These are phyloP conservation scores for Tanypteryx hageni DNA, from an alignment of 2,888 invertebrate genomes.

Conservation along the genomic window DNA sequence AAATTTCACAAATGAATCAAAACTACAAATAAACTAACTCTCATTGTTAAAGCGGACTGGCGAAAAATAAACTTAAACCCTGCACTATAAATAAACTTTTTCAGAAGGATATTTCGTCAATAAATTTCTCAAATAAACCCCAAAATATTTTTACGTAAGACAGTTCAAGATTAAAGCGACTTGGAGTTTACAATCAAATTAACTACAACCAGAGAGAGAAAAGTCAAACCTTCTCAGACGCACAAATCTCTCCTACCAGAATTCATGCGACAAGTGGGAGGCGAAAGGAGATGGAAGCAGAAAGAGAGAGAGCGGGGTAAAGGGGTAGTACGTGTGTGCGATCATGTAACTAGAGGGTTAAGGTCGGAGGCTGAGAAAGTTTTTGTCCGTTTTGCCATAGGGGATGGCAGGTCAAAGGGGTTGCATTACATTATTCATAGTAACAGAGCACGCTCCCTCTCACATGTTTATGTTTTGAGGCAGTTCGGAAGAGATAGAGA, in stretches of 20 bases:
- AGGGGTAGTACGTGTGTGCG: background rate
- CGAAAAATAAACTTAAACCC: too few species aligned
- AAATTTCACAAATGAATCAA: too few species aligned
- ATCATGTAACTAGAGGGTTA: background rate
- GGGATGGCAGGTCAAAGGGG: slow-evolving; percentile 38
- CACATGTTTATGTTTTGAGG: slow-evolving; percentile 20
- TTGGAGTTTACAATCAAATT: background rate
- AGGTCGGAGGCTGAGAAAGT: slow-evolving; percentile 22
- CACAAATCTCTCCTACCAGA: background rate
- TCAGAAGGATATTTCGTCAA: background rate
- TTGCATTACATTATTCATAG: slow-evolving; percentile 57
- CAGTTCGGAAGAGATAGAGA: background rate
- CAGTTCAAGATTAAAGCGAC: background rate
- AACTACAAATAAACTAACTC: too few species aligned
- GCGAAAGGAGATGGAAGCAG: background rate
- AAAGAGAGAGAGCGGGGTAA: background rate
- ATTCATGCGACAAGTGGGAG: background rate
- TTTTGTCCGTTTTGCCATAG: slow-evolving; percentile 20
- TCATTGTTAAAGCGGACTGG: too few species aligned
- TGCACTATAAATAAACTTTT: too few species aligned
- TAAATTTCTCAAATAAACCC: background rate
- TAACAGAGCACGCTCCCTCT: background rate
- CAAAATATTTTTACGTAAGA: background rate
- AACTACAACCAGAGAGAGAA: background rate
- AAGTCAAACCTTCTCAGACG: background rate